A percentile compares a stretch with the other conserved stretches of the same genome.
Conservation (phyloP, 2,113 vertebrate genomes). For the Sapajus apella region DNA sequence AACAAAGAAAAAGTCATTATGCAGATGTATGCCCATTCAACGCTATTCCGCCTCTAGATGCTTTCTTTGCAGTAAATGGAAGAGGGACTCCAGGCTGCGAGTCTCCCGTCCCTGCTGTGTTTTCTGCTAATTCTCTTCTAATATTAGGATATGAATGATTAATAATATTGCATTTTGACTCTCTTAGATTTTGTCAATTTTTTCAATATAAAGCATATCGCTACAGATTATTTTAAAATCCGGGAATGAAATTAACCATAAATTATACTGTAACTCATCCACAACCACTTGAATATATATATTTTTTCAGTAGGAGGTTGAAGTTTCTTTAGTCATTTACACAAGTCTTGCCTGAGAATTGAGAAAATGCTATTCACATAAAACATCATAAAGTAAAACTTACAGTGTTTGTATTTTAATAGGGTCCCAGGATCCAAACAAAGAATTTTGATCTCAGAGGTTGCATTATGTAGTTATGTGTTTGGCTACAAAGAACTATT, state of each 20-base stretch:
- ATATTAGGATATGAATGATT: conserved; percentile 53
- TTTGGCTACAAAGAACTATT: neutral
- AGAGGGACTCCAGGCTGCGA: neutral
- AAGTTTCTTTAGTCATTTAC: conserved; percentile 82
- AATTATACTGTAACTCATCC: neutral
- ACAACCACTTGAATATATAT: neutral
- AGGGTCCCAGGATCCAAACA: conserved; percentile 59
- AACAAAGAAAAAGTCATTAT: conserved; percentile 55
- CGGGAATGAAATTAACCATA: neutral
- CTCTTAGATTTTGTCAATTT: conserved; percentile 52
- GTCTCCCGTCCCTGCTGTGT: conserved; percentile 15
- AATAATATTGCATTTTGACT: conserved; percentile 45
- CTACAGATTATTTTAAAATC: conserved; percentile 70
- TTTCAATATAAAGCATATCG: conserved; percentile 47
- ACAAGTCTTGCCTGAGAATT: conserved; percentile 62
- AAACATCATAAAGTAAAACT: conserved; percentile 73
- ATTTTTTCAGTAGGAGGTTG: conserved; percentile 4
- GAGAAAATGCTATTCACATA: conserved; percentile 78
- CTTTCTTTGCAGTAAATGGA: neutral
- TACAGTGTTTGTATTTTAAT: conserved; percentile 81
- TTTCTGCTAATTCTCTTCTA: conserved; percentile 48
- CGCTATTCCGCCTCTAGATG: neutral
- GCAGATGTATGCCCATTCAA: conserved; percentile 47
- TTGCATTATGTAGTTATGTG: neutral
- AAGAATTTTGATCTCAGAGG: conserved; percentile 15